Evolutionary conservation across 2,797 vertebrate species (phyloP).

Genomic region (Xenopus petersii): DNA sequence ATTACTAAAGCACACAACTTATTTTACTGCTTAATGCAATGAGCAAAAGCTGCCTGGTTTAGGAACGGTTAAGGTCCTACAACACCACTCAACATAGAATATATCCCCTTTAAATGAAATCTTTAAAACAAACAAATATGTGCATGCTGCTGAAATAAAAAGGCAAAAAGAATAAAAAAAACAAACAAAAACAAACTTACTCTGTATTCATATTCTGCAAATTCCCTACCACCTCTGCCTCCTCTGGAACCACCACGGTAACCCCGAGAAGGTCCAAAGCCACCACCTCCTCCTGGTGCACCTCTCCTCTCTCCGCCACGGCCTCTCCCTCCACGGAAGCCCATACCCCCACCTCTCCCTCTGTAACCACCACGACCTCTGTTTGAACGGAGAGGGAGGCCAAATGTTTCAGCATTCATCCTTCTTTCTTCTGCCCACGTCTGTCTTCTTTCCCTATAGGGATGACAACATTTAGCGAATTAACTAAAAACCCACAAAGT

Average conservation of each 20-base stretch:
- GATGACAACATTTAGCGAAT: not conserved
- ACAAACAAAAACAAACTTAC: constrained; percentile 61
- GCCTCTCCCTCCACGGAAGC: constrained; percentile 83
- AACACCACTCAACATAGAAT: too few species aligned
- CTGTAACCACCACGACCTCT: constrained; percentile 85
- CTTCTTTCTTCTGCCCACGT: constrained; percentile 96
- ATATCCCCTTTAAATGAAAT: too few species aligned
- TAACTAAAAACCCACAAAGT: constrained; percentile 35
- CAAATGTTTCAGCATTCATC: constrained; percentile 93
- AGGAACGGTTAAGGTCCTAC: too few species aligned
- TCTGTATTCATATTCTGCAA: constrained; percentile 93
- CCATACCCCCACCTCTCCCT: constrained; percentile 76
- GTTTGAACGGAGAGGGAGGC: constrained; percentile 85
- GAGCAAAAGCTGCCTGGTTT: too few species aligned
- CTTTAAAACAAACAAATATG: too few species aligned
- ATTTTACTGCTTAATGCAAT: too few species aligned
- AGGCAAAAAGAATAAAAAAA: not conserved
- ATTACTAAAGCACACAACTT: too few species aligned
- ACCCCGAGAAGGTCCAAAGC: constrained; percentile 68
- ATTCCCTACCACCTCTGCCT: constrained; percentile 84
- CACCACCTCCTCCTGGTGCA: constrained; percentile 59
- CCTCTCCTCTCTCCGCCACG: constrained; percentile 68
- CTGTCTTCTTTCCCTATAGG: constrained; percentile 80
- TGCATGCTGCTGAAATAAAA: too few species aligned
- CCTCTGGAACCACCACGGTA: constrained; percentile 87